Base-by-base conservation (phyloP, 2,797 vertebrate genomes). In the Sternotherus odoratus region DNA sequence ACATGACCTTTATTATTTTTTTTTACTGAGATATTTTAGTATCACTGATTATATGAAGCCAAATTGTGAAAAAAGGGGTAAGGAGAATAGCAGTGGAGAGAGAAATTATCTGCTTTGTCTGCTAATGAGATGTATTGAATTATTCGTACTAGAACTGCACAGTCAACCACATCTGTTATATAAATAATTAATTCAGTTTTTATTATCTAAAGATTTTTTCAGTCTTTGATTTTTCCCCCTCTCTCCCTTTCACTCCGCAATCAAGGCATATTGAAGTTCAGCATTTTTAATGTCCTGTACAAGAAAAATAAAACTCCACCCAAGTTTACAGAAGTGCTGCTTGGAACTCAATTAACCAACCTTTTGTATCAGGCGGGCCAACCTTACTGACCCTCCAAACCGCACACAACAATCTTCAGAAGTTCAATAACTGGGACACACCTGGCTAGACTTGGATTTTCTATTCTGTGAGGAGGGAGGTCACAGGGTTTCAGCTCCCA, bases 121-220 rank as follows among this genome's bases (percentile, higher is more conserved):
- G 39, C 56, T 83, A 46, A 86, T 1, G 53, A 75, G 88, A 82
- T 82, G 82, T 48, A 75, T 48, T 48, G 72, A 91, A 92, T 91
- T 86, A 79, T n/a, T 85, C 88, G 60, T 51, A 77, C 49, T 56
- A 46, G 36, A 80, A 80, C 28, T 72, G 30, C 51, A 84, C 13
- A 54, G 91, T 90, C 77, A 79, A 91, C 56, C 57, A 91, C n/a
- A 84, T 79, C 83, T 93, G 51, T 77, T 93, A 91, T 51, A 91
- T 89, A 54, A 84, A 88, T 93, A 92, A 89, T 83, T 92, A 51
- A 86, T 69, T 93, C 26, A 46, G 7, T n/a, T 92, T 96, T 86
- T 95, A 51, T 85, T 72, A 26, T 82, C 12, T 36, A 82, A 30
- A 3, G 2, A 4, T 56, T 82, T 77, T 91, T 75, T 39, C 83